Evolutionary conservation across 2,888 invertebrate genomes (phyloP).

Genomic region (Hipparchia semele): DNA sequence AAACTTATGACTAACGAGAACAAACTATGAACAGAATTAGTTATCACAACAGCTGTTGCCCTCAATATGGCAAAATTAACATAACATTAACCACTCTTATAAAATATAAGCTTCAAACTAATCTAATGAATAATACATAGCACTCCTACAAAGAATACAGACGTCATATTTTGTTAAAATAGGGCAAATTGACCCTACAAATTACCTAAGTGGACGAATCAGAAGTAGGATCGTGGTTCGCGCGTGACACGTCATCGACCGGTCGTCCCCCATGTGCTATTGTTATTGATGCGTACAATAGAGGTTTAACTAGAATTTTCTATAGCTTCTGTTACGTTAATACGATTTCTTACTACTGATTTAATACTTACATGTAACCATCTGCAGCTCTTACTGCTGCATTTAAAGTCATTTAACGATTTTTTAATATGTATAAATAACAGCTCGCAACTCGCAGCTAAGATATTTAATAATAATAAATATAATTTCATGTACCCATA

Average conservation of each 20-base stretch:
- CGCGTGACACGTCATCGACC: constrained; percentile 18
- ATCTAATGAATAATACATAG: neutral
- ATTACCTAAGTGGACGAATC: constrained; percentile 20
- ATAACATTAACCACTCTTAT: neutral
- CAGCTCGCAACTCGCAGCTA: too few species aligned
- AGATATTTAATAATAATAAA: too few species aligned
- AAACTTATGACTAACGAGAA: neutral
- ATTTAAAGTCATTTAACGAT: too few species aligned
- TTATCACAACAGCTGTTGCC: neutral
- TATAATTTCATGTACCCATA: too few species aligned
- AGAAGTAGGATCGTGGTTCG: constrained; percentile 23
- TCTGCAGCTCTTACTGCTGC: neutral
- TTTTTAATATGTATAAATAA: too few species aligned
- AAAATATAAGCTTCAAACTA: neutral
- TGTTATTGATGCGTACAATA: constrained; percentile 14
- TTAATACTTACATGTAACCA: neutral
- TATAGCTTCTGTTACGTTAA: constrained; percentile 8
- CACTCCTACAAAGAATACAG: neutral
- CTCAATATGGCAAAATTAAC: neutral
- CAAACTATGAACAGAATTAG: neutral
- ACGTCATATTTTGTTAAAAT: neutral
- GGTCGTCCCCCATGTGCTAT: constrained; percentile 14
- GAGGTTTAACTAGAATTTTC: constrained; percentile 3
- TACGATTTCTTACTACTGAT: neutral
- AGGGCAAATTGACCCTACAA: neutral